A percentile compares a stretch with the other conserved stretches of the same genome.
Conservation (phyloP, 2,888 invertebrate species). For the Lymantria dispar region DNA sequence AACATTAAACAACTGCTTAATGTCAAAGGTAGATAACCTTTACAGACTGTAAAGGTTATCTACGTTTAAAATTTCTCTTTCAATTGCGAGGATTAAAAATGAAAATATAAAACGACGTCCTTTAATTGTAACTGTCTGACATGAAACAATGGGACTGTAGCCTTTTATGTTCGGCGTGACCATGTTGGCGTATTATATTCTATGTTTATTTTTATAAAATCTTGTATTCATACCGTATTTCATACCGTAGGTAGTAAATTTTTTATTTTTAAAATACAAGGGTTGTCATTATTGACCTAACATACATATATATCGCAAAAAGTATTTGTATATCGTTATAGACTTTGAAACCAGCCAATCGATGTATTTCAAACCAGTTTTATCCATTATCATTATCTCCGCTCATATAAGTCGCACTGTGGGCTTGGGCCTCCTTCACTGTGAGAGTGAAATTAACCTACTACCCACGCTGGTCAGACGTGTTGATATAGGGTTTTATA, state of each 20-base stretch:
- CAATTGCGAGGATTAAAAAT: slow-evolving; percentile 67
- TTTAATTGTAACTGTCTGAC: slow-evolving; percentile 65
- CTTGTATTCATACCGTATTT: background rate
- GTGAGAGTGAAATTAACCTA: too few species aligned
- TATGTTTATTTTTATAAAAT: background rate
- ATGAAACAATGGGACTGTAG: slow-evolving; percentile 57
- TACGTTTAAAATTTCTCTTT: slow-evolving; percentile 71
- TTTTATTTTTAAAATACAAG: too few species aligned
- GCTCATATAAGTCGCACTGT: too few species aligned
- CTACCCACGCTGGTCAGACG: too few species aligned
- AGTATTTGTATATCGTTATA: too few species aligned
- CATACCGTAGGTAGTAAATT: background rate
- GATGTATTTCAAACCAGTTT: too few species aligned
- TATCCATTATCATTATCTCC: too few species aligned
- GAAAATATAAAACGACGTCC: slow-evolving; percentile 65
- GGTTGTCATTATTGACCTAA: too few species aligned
- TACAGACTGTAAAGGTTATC: slow-evolving; percentile 68
- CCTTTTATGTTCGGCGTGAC: slow-evolving; percentile 48
- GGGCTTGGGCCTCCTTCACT: too few species aligned
- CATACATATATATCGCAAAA: too few species aligned
- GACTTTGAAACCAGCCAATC: too few species aligned
- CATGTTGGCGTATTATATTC: slow-evolving; percentile 8
- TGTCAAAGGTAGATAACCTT: slow-evolving; percentile 63
- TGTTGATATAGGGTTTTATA: too few species aligned
- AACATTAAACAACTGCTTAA: background rate